These are phyloP conservation scores for Drosophila asahinai DNA, from an alignment of 1,140 invertebrate species.

Conservation along the genomic window DNA sequence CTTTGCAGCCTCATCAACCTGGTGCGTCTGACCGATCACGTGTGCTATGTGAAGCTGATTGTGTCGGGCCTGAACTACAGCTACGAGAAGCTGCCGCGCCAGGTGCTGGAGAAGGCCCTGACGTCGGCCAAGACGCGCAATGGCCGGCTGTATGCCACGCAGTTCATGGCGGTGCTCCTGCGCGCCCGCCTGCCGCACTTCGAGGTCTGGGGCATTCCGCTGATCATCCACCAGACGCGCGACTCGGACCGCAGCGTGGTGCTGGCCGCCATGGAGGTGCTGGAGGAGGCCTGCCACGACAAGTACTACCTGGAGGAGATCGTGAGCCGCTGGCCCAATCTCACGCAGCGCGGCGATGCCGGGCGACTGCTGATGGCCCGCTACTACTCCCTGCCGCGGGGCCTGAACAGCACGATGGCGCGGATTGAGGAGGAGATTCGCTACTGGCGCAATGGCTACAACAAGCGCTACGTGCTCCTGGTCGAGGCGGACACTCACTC, in stretches of 20 bases:
- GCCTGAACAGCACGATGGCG: constrained; percentile 89
- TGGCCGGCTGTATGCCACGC: constrained; percentile 94
- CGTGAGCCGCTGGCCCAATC: constrained; percentile 90
- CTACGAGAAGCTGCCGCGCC: constrained; percentile 89
- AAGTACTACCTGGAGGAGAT: constrained; percentile 92
- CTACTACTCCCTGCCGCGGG: constrained; percentile 91
- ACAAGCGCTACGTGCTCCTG: constrained; percentile 93
- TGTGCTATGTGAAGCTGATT: constrained; percentile 96
- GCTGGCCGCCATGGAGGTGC: constrained; percentile 91
- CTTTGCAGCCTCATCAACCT: constrained; percentile 90
- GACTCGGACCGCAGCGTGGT: constrained; percentile 92
- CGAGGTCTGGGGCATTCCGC: constrained; percentile 92
- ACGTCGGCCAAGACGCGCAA: constrained; percentile 87
- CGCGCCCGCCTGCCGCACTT: constrained; percentile 90
- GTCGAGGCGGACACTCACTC: constrained; percentile 95
- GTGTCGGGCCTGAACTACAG: constrained; percentile 95
- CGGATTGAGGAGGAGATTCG: constrained; percentile 90
- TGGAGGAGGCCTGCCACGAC: constrained; percentile 97
- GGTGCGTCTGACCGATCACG: constrained; percentile 93
- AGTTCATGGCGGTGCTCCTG: constrained; percentile 94
- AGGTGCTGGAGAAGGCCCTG: constrained; percentile 90
- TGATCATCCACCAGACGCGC: constrained; percentile 92
- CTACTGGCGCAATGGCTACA: constrained; percentile 91
- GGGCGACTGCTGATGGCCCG: constrained; percentile 93
- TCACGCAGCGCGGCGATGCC: constrained; percentile 92